Evolutionary conservation across 2,888 invertebrate genomes (phyloP).

Genomic region (Cheilosia urbana): DNA sequence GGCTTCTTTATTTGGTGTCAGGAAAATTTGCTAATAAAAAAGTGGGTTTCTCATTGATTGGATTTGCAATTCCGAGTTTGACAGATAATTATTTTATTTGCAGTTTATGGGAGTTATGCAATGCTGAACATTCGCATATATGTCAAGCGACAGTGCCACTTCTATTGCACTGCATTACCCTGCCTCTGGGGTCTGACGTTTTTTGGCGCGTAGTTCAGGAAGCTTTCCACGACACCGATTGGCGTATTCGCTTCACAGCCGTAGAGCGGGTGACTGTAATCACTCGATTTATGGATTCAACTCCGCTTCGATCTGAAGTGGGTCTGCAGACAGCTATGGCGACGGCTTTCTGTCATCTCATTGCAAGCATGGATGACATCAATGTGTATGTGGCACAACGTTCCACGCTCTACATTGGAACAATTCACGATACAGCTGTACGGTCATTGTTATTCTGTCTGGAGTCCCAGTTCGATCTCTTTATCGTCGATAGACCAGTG

Average conservation of each 20-base stretch:
- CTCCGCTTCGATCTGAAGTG: slow-evolving; percentile 92
- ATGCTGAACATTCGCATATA: slow-evolving; percentile 96
- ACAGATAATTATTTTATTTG: slow-evolving; percentile 8
- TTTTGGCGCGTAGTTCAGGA: slow-evolving; percentile 98
- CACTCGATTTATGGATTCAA: slow-evolving; percentile 95
- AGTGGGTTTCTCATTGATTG: slow-evolving; percentile 85
- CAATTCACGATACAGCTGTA: slow-evolving; percentile 94
- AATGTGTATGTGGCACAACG: slow-evolving; percentile 98
- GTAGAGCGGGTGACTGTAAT: slow-evolving; percentile 97
- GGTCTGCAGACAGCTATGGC: slow-evolving; percentile 96
- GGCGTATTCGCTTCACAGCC: slow-evolving; percentile 95
- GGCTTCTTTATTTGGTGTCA: slow-evolving; percentile 98
- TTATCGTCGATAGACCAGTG: slow-evolving; percentile 98
- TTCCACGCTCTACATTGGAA: slow-evolving; percentile 95
- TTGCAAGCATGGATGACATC: slow-evolving; percentile 97
- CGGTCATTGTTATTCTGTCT: slow-evolving; percentile 95
- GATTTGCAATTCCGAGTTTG: not conserved
- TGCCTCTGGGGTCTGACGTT: slow-evolving; percentile 96
- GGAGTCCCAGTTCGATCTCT: slow-evolving; percentile 98
- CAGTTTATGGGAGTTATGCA: slow-evolving; percentile 96
- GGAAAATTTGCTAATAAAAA: slow-evolving; percentile 96
- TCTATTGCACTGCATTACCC: slow-evolving; percentile 96
- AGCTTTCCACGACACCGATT: slow-evolving; percentile 95
- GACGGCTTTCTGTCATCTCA: slow-evolving; percentile 97
- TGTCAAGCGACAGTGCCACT: slow-evolving; percentile 96